Conservation (phyloP, 2,113 vertebrate genomes). For the Typhlomys cinereus region DNA sequence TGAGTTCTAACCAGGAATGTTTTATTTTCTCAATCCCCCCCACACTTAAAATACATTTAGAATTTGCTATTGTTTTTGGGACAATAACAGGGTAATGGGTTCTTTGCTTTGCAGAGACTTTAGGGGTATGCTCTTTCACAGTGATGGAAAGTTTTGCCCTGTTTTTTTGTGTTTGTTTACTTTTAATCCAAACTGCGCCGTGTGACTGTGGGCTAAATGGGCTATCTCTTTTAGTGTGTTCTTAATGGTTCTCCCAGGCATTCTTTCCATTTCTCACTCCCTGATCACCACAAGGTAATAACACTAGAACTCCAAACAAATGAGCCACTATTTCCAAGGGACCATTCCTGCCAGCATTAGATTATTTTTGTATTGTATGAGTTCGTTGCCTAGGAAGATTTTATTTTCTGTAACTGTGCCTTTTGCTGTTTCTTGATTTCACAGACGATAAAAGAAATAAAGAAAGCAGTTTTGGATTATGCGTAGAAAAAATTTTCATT, state of each 20-base stretch:
- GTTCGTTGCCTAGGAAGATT: conserved; percentile 55
- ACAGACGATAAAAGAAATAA: conserved; percentile 17
- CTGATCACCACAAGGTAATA: conserved; percentile 70
- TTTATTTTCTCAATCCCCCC: not conserved
- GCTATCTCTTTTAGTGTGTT: not conserved
- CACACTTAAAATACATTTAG: not conserved
- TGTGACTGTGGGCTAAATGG: not conserved
- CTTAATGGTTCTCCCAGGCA: not conserved
- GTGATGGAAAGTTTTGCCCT: too few species aligned
- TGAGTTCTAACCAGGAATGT: not conserved
- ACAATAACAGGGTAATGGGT: not conserved
- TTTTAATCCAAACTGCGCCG: not conserved
- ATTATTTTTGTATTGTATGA: conserved; percentile 56
- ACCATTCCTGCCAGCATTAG: conserved; percentile 69
- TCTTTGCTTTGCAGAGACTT: not conserved
- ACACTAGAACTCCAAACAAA: conserved; percentile 71
- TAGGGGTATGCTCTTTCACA: too few species aligned
- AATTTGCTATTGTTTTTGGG: not conserved
- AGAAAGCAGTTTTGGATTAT: conserved; percentile 44
- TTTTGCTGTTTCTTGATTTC: conserved; percentile 53
- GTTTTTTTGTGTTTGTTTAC: not conserved
- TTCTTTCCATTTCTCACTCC: not conserved
- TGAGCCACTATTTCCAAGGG: conserved; percentile 76
- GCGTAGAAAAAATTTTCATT: not conserved
- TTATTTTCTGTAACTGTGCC: conserved; percentile 55